Conservation (phyloP, 2,113 vertebrate species). For the Gavia stellata region DNA sequence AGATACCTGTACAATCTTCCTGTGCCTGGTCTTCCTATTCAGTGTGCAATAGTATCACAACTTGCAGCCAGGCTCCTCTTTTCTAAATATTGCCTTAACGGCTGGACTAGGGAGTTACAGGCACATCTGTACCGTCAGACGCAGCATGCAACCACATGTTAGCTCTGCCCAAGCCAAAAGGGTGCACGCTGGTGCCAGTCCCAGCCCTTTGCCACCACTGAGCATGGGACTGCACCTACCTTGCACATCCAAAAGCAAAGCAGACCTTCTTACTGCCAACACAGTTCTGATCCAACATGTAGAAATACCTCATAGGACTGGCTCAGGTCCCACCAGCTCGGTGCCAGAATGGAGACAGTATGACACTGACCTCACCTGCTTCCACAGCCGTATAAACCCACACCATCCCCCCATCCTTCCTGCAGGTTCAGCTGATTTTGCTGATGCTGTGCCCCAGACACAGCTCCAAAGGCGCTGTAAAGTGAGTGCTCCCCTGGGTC, state of each 20-base stretch:
- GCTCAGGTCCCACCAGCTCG: background rate
- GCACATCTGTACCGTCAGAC: background rate
- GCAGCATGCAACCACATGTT: background rate
- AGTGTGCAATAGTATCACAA: too few species aligned
- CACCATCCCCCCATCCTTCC: background rate
- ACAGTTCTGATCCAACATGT: background rate
- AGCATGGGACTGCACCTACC: background rate
- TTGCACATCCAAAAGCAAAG: background rate
- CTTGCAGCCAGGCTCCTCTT: background rate
- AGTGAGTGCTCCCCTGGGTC: background rate
- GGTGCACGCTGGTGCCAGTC: background rate
- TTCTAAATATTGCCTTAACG: background rate
- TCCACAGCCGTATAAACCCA: background rate
- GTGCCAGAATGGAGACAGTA: background rate
- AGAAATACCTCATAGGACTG: background rate
- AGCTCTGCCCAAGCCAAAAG: background rate
- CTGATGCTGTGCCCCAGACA: background rate
- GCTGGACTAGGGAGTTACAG: background rate
- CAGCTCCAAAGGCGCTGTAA: background rate
- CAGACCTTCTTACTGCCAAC: background rate
- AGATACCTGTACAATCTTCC: background rate
- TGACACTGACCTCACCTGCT: background rate
- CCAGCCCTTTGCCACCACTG: background rate
- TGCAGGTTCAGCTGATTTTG: background rate
- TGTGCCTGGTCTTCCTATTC: background rate